These are phyloP conservation scores for Channa striata DNA, from an alignment of 2,797 vertebrate species.

Conservation along the genomic window DNA sequence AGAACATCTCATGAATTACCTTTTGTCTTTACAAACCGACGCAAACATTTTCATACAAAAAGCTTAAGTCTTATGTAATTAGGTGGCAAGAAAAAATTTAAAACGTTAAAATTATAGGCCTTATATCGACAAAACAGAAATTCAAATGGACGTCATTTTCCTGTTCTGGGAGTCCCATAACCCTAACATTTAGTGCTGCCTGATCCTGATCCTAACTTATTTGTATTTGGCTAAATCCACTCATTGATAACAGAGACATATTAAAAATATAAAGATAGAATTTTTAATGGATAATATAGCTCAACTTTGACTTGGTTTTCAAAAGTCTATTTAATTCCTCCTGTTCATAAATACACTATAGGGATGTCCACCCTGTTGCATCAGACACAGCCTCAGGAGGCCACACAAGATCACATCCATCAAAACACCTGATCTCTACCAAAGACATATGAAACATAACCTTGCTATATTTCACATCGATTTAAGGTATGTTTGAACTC, in stretches of 20 bases:
- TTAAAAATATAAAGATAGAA: conserved; percentile 32
- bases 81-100: neutral
- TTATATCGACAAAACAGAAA: neutral
- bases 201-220: conserved; percentile 9
- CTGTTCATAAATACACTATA: conserved; percentile 63
- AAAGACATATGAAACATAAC: conserved; percentile 76
- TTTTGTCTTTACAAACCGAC: no score
- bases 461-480: conserved; percentile 75
- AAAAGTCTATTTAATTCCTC: conserved; percentile 63
- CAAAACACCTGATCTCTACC: conserved; percentile 74
- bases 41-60: no score
- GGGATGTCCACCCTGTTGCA: conserved; percentile 78
- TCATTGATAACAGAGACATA: neutral
- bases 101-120: neutral
- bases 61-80: no score
- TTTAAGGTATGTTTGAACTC: conserved; percentile 69
- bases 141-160: neutral
- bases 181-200: neutral
- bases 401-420: conserved; percentile 73
- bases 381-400: conserved; percentile 76
- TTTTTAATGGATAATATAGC: conserved; percentile 42
- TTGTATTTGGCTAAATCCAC: conserved; percentile 19
- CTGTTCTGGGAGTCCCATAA: conserved; percentile 1
- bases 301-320: conserved; percentile 55
- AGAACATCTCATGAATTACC: no score